A percentile compares a stretch with the other conserved stretches of the same genome.
Evolutionary conservation across 2,113 vertebrate genomes (phyloP).

Genomic region (Phyllostomus discolor): DNA sequence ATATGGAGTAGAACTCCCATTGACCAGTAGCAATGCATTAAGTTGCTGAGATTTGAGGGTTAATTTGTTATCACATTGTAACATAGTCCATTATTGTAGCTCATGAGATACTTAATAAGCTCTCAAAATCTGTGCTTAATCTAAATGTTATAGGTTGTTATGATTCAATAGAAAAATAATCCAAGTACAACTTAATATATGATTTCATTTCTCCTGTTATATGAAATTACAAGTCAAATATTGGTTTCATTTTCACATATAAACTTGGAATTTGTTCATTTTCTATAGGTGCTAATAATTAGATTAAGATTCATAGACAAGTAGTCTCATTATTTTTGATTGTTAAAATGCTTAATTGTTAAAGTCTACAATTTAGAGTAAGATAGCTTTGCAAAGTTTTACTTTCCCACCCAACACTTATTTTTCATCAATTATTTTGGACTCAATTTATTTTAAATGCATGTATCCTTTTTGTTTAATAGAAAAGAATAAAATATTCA

Average conservation of each 20-base stretch:
- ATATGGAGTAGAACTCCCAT: not conserved
- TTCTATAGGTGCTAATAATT: not conserved
- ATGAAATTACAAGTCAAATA: not conserved
- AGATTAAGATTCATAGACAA: not conserved
- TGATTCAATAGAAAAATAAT: not conserved
- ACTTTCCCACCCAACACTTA: not conserved
- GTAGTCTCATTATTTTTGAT: not conserved
- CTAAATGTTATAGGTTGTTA: not conserved
- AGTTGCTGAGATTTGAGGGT: not conserved
- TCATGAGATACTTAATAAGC: not conserved
- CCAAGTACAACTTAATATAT: not conserved
- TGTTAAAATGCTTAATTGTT: not conserved
- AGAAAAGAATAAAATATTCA: conserved; percentile 25
- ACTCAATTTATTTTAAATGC: conserved; percentile 17
- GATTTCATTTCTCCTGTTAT: not conserved
- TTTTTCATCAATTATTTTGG: conserved; percentile 50
- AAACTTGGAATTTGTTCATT: not conserved
- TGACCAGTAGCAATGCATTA: not conserved
- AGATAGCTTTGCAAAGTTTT: not conserved
- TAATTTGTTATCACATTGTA: not conserved
- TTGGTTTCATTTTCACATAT: not conserved
- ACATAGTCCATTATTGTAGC: not conserved
- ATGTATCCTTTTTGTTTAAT: not conserved
- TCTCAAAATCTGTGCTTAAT: not conserved
- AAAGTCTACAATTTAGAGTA: not conserved